Evolutionary conservation across 2,797 vertebrate species (phyloP).

Genomic region (Anguilla marmorata): DNA sequence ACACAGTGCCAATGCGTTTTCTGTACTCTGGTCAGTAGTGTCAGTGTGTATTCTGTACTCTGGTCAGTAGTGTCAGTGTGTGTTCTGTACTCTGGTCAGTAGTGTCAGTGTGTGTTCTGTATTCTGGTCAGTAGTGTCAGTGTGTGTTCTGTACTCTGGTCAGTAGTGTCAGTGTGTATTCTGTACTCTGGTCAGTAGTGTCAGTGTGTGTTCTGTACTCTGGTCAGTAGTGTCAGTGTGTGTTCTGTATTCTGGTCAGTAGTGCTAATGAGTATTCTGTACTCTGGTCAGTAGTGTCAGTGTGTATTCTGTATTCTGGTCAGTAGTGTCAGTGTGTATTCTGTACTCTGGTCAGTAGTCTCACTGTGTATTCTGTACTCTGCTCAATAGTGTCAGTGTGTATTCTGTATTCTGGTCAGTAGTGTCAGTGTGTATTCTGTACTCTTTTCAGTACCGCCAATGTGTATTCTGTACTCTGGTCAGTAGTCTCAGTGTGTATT

Average conservation of each 20-base stretch:
- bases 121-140: background rate
- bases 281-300: background rate
- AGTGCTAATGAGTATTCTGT: background rate
- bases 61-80: background rate
- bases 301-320: background rate
- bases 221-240: background rate
- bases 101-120: background rate
- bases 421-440: background rate
- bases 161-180: background rate
- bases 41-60: background rate
- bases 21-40: constrained; percentile 90
- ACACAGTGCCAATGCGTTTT: constrained; percentile 97
- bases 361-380: background rate
- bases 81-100: background rate
- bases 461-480: background rate
- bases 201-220: background rate
- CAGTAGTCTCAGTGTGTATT: constrained; percentile 16
- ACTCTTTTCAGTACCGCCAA: background rate
- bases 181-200: background rate
- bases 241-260: background rate
- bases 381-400: constrained; percentile 86
- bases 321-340: constrained; percentile 95
- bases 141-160: constrained; percentile 9
- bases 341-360: constrained; percentile 90
- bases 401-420: constrained; percentile 97